Evolutionary conservation across 2,113 vertebrate species (phyloP).

Genomic region (Leptosomus discolor): DNA sequence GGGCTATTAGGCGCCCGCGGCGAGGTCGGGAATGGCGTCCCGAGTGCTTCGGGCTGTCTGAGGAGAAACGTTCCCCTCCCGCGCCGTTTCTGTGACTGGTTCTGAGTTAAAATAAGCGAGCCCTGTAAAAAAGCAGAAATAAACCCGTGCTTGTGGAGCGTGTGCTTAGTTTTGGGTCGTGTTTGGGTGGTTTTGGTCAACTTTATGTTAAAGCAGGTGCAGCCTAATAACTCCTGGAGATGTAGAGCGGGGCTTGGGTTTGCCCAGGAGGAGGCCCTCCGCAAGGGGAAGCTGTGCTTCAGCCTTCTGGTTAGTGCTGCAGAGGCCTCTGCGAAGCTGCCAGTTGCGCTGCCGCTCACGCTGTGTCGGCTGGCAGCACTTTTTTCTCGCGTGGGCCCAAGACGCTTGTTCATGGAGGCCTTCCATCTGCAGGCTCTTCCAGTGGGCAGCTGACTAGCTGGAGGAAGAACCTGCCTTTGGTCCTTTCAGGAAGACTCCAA

Average conservation of each 20-base stretch:
- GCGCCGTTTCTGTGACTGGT: fast-evolving
- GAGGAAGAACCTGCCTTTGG: not conserved
- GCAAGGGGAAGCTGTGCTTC: not conserved
- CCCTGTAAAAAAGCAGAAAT: not conserved
- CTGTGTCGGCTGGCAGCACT: fast-evolving
- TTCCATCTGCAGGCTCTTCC: fast-evolving
- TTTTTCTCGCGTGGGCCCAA: fast-evolving
- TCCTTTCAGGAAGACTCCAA: not conserved
- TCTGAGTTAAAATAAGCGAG: not conserved
- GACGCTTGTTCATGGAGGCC: fast-evolving
- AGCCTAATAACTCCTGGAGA: fast-evolving
- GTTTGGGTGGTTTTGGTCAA: fast-evolving
- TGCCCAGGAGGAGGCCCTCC: not conserved
- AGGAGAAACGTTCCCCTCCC: fast-evolving
- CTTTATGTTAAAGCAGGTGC: fast-evolving
- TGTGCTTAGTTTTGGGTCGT: not conserved
- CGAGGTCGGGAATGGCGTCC: not conserved
- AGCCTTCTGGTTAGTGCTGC: fast-evolving
- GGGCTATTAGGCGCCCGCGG: no score
- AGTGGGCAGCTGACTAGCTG: not conserved
- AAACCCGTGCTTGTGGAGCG: fast-evolving
- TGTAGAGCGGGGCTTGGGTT: not conserved
- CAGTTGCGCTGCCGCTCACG: fast-evolving
- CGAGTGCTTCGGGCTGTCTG: not conserved
- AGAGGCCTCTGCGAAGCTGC: not conserved